phyloP scores from a whole-genome alignment of 2,797 vertebrate genomes.

The Ctenopoma multispine region DNA sequence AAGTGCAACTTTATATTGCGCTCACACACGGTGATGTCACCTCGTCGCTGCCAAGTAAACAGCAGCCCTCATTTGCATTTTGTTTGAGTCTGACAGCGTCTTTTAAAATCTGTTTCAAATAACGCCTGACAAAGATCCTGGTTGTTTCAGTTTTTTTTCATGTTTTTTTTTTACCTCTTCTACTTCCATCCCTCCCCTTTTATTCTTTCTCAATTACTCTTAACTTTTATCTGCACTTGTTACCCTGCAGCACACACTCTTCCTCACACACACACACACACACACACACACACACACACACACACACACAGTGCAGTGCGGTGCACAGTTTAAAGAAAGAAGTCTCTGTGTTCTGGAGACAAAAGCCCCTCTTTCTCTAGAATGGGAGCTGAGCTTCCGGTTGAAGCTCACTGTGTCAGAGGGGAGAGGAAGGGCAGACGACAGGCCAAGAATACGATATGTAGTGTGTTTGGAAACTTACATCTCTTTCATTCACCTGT shows the following conservation, averaged over 20 bases:
- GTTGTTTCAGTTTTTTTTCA: conserved; percentile 40
- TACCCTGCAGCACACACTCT: conserved; percentile 49
- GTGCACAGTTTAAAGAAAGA: conserved; percentile 76
- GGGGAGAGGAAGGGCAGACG: conserved; percentile 86
- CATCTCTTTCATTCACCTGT: conserved; percentile 42
- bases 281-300: conserved; percentile 43
- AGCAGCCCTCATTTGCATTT: conserved; percentile 63
- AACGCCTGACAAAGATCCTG: conserved; percentile 46
- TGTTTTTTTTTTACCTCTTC: conserved; percentile 39
- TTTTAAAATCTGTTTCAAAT: conserved; percentile 59
- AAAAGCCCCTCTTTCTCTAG: conserved; percentile 87
- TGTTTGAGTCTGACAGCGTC: conserved; percentile 57
- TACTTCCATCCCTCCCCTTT: conserved; percentile 52
- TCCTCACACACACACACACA: conserved; percentile 28
- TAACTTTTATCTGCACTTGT: conserved; percentile 80
- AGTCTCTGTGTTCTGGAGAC: conserved; percentile 86
- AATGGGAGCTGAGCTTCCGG: conserved; percentile 87
- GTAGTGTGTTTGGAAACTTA: conserved; percentile 38
- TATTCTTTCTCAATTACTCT: conserved; percentile 68
- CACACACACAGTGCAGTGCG: conserved; percentile 41
- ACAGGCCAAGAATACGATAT: conserved; percentile 82
- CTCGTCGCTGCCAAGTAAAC: conserved; percentile 55
- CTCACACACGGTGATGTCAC: conserved; percentile 76
- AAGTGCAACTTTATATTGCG: conserved; percentile 84
- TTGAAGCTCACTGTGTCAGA: conserved; percentile 88